A percentile compares a stretch with the other conserved stretches of the same genome.
Conservation (phyloP, 2,113 vertebrate genomes). For the Onychostoma macrolepis region DNA sequence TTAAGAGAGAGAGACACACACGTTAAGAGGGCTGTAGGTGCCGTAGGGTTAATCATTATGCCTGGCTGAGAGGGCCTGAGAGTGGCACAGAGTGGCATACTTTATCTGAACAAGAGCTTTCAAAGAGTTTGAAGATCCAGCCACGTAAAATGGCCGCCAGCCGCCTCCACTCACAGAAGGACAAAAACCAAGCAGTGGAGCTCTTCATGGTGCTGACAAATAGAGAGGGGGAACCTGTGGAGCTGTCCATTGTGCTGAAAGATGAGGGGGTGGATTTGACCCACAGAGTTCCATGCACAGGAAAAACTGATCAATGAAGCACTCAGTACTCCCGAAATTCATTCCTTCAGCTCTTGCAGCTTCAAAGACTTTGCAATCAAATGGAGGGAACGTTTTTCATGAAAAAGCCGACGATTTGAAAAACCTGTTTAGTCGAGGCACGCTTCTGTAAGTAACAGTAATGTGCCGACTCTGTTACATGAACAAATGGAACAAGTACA, state of each 20-base stretch:
- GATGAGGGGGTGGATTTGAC: slow-evolving; percentile 38
- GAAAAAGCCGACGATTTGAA: neutral
- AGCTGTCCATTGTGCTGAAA: slow-evolving; percentile 25
- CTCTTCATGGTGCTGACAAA: slow-evolving; percentile 54
- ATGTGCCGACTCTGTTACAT: neutral
- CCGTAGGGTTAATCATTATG: slow-evolving; percentile 74
- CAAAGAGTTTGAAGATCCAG: slow-evolving; percentile 54
- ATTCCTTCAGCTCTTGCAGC: neutral
- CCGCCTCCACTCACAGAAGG: slow-evolving; percentile 31
- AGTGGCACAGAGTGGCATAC: slow-evolving; percentile 69
- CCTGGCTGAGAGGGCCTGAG: slow-evolving; percentile 69
- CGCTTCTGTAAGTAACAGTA: neutral
- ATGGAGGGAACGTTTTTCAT: neutral
- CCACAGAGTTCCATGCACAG: neutral
- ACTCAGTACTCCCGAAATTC: slow-evolving; percentile 16
- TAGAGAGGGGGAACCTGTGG: slow-evolving; percentile 19
- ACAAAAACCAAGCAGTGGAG: slow-evolving; percentile 48
- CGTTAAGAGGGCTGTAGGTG: slow-evolving; percentile 59
- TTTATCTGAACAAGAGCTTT: slow-evolving; percentile 64
- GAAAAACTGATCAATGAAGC: slow-evolving; percentile 40
- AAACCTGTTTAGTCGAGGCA: neutral
- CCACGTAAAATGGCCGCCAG: slow-evolving; percentile 64
- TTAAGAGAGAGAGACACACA: slow-evolving; percentile 37
- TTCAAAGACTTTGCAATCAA: slow-evolving; percentile 28
- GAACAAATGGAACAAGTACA: neutral